Percentiles rank a stretch among this genome's conserved stretches.
These are phyloP conservation scores for Parazoanthus darwini DNA, from an alignment of 92 coral and sea anemone species.

Conservation along the genomic window DNA sequence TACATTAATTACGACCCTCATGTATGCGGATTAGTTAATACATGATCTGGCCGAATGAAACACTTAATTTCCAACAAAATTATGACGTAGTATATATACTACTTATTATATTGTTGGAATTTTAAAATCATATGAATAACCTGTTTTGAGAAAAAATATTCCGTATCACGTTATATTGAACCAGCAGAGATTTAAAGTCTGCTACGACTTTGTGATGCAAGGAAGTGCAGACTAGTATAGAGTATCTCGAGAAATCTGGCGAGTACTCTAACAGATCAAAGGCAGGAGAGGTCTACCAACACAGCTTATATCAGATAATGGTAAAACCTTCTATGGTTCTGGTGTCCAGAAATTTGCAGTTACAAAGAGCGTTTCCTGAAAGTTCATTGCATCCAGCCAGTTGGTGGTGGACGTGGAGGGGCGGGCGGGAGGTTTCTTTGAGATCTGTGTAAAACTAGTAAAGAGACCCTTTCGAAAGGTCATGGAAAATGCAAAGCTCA, in stretches of 20 bases:
- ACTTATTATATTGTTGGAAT: too few species aligned
- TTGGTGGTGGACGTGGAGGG: slow-evolving; percentile 28
- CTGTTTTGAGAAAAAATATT: too few species aligned
- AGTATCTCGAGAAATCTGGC: slow-evolving; percentile 30
- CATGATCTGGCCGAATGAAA: too few species aligned
- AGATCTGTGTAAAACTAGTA: slow-evolving; percentile 46
- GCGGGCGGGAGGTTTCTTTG: slow-evolving; percentile 44
- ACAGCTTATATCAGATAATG: neutral
- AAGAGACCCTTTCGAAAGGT: slow-evolving; percentile 41
- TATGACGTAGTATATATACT: too few species aligned
- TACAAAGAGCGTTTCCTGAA: slow-evolving; percentile 30
- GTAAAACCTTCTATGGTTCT: slow-evolving; percentile 31
- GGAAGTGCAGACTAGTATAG: slow-evolving; percentile 31
- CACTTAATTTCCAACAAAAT: too few species aligned
- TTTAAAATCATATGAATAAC: too few species aligned
- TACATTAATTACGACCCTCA: too few species aligned
- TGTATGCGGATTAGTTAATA: too few species aligned
- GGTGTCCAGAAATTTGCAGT: slow-evolving; percentile 35
- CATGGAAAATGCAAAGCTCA: slow-evolving; percentile 41
- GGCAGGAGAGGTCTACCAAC: slow-evolving; percentile 50
- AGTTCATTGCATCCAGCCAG: slow-evolving; percentile 46
- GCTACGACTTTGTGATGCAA: slow-evolving; percentile 6
- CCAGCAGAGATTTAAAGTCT: slow-evolving; percentile 13
- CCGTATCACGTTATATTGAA: too few species aligned
- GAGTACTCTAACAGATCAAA: slow-evolving; percentile 41